These are phyloP conservation scores for Heliopora coerulea DNA, from an alignment of 92 coral and sea anemone genomes.

Conservation along the genomic window DNA sequence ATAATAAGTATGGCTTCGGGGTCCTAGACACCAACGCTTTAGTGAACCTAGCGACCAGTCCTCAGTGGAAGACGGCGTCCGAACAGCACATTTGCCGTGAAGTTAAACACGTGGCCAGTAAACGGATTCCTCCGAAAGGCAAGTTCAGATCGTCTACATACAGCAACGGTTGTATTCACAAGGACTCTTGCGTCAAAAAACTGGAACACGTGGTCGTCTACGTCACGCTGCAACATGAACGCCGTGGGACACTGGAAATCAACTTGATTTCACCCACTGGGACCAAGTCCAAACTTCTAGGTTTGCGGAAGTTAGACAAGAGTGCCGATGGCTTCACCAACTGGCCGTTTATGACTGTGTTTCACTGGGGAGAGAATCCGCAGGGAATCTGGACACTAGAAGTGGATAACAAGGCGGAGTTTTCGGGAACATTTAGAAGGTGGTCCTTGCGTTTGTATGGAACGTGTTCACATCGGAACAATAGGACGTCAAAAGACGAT, in stretches of 20 bases:
- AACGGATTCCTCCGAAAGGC: slow-evolving; percentile 57
- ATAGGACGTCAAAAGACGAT: slow-evolving; percentile 55
- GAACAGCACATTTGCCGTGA: slow-evolving; percentile 88
- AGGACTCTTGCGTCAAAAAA: slow-evolving; percentile 63
- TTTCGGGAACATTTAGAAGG: slow-evolving; percentile 60
- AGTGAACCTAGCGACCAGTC: slow-evolving; percentile 62
- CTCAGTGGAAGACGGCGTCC: slow-evolving; percentile 76
- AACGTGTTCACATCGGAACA: slow-evolving; percentile 56
- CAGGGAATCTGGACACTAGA: slow-evolving; percentile 82
- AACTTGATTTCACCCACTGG: slow-evolving; percentile 83
- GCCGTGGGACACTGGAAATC: slow-evolving; percentile 80
- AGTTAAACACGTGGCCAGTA: slow-evolving; percentile 48
- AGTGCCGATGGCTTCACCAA: slow-evolving; percentile 76
- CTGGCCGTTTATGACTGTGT: slow-evolving; percentile 99
- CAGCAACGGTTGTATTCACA: slow-evolving; percentile 61
- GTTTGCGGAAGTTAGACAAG: slow-evolving; percentile 64
- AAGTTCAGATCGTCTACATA: slow-evolving; percentile 56
- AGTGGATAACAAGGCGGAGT: slow-evolving; percentile 62
- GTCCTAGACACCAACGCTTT: slow-evolving; percentile 87
- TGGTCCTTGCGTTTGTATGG: slow-evolving; percentile 90
- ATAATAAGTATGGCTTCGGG: slow-evolving; percentile 96
- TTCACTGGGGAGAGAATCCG: slow-evolving; percentile 94
- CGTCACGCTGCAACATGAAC: slow-evolving; percentile 66
- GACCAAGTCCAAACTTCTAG: slow-evolving; percentile 75
- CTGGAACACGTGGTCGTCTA: slow-evolving; percentile 91